Percentiles rank a stretch among this genome's conserved stretches.
These are phyloP conservation scores for Hippocampus zosterae DNA, from an alignment of 2,113 vertebrate species.

Conservation along the genomic window DNA sequence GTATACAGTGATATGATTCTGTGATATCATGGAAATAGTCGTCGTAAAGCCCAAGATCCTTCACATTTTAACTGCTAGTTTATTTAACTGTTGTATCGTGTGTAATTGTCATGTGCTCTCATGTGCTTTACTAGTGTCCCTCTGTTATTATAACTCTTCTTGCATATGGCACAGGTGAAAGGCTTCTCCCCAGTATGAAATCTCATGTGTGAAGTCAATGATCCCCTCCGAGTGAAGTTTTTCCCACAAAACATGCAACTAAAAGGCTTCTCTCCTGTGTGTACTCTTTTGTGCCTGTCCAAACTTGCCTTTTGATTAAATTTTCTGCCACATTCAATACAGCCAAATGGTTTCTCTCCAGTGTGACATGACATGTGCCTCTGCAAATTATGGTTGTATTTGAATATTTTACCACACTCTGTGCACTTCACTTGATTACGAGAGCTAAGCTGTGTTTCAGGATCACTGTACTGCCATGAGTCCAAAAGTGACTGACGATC, in stretches of 20 bases:
- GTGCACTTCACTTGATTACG: background rate
- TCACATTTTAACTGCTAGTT: background rate
- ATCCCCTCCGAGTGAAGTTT: background rate
- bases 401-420: conserved; percentile 1
- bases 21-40: too few species aligned
- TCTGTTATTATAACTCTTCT: background rate
- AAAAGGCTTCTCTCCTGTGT: background rate
- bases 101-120: background rate
- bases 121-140: background rate
- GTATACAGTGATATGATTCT: too few species aligned
- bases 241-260: background rate
- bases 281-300: background rate
- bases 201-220: conserved; percentile 3
- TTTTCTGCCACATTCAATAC: background rate
- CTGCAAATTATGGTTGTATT: conserved; percentile 2
- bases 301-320: conserved; percentile 7
- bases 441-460: background rate
- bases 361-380: conserved; percentile 8
- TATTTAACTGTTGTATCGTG: background rate
- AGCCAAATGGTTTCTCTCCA: background rate
- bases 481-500: background rate
- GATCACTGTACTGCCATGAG: background rate
- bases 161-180: conserved; percentile 1
- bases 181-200: conserved; percentile 7
- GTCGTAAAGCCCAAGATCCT: background rate